A percentile compares a stretch with the other conserved stretches of the same genome.
These are phyloP conservation scores for Catocala nupta DNA, from an alignment of 2,888 invertebrate genomes.

Conservation along the genomic window DNA sequence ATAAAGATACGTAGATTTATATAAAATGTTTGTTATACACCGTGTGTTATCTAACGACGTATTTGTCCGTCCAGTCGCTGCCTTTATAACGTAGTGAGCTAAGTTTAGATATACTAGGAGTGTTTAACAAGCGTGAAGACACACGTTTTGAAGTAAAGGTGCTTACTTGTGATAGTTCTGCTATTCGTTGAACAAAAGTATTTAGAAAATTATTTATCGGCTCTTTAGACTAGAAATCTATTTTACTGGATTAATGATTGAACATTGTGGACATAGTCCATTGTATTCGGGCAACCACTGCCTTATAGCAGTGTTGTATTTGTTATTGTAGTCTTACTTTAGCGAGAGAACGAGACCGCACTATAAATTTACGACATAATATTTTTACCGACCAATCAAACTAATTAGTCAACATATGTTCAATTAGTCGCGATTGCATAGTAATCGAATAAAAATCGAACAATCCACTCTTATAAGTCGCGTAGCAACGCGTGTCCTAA, in stretches of 20 bases:
- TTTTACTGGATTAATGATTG: neutral
- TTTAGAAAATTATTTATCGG: conserved; percentile 25
- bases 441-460: too few species aligned
- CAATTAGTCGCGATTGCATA: too few species aligned
- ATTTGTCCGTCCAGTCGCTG: conserved; percentile 60
- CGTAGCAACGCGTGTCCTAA: too few species aligned
- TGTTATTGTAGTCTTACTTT: too few species aligned
- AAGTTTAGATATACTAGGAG: conserved; percentile 11
- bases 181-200: conserved; percentile 41
- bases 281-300: neutral
- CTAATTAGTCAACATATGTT: too few species aligned
- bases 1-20: neutral
- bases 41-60: conserved; percentile 15
- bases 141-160: conserved; percentile 30
- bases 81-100: conserved; percentile 39
- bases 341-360: too few species aligned
- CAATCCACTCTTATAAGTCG: too few species aligned
- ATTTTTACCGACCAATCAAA: too few species aligned
- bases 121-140: conserved; percentile 19
- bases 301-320: too few species aligned
- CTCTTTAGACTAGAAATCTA: neutral
- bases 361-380: too few species aligned
- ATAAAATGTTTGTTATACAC: conserved; percentile 5
- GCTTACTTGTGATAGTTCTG: conserved; percentile 51
- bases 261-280: neutral